A percentile compares a stretch with the other conserved stretches of the same genome.
Conservation (phyloP, 2,113 vertebrate genomes). For the Pithys albifrons region DNA sequence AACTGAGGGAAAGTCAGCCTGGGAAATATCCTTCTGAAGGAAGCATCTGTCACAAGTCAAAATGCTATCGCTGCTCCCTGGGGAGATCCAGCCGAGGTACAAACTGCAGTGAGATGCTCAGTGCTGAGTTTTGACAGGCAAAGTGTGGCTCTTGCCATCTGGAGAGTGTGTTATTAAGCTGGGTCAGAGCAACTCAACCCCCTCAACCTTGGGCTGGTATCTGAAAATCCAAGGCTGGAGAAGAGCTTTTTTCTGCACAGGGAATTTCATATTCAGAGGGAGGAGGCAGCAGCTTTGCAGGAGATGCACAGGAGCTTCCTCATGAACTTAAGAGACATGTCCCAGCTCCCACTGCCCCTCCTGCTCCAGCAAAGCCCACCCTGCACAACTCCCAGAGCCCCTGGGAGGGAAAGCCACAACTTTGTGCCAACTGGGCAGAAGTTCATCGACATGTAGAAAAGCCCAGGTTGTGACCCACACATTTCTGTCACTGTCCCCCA, state of each 20-base stretch:
- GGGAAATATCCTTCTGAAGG: conserved; percentile 49
- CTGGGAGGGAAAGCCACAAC: not conserved
- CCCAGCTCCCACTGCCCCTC: not conserved
- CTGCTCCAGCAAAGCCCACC: not conserved
- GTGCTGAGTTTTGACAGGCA: not conserved
- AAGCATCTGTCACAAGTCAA: conserved; percentile 57
- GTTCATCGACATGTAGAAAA: accelerated
- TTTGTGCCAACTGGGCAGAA: not conserved
- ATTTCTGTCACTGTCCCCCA: not conserved
- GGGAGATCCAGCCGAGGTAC: not conserved
- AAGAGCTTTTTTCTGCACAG: not conserved
- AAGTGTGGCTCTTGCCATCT: not conserved
- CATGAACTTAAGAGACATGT: not conserved
- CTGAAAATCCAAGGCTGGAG: not conserved
- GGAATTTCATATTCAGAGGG: not conserved
- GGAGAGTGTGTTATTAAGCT: not conserved
- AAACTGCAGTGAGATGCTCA: not conserved
- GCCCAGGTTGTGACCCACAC: not conserved
- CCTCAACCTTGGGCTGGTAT: not conserved
- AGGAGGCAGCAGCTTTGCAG: not conserved
- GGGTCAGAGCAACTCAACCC: not conserved
- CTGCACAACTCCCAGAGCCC: not conserved
- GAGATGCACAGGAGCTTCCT: not conserved
- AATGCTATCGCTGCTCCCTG: not conserved
- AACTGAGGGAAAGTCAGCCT: conserved; percentile 36